Conservation (phyloP, 2,113 vertebrate genomes). For the Mus spicilegus region DNA sequence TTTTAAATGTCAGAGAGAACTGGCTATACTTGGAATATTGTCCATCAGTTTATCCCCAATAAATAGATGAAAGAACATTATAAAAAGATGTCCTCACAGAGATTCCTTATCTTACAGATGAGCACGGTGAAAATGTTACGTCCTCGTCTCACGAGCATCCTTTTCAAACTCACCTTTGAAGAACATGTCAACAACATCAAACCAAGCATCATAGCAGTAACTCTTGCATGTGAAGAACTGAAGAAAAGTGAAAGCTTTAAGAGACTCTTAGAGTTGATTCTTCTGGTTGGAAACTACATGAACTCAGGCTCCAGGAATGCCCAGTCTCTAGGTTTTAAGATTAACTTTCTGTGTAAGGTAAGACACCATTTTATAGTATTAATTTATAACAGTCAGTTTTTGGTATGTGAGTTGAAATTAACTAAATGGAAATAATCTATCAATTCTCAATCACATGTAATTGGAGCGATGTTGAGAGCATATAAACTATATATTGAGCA, state of each 20-base stretch:
- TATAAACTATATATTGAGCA: neutral
- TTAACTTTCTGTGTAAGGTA: constrained; percentile 98
- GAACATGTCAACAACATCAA: constrained; percentile 97
- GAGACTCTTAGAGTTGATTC: constrained; percentile 92
- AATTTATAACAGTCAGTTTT: neutral
- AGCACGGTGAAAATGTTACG: constrained; percentile 96
- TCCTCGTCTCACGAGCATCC: constrained; percentile 94
- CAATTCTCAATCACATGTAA: neutral
- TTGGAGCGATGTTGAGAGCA: neutral
- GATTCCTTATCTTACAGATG: constrained; percentile 89
- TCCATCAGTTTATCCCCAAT: constrained; percentile 38
- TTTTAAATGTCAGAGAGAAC: neutral
- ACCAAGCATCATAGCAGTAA: constrained; percentile 97
- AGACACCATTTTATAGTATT: constrained; percentile 31
- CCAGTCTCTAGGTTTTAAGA: constrained; percentile 96
- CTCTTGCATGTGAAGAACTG: constrained; percentile 96
- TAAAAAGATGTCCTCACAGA: constrained; percentile 15
- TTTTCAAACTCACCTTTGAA: constrained; percentile 97
- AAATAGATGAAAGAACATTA: neutral
- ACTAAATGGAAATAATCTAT: neutral
- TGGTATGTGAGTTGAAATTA: neutral
- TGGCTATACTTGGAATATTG: neutral
- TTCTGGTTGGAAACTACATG: constrained; percentile 99
- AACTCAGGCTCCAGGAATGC: constrained; percentile 98
- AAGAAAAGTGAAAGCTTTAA: constrained; percentile 96